Base-by-base conservation (phyloP, 2,797 vertebrate species). In the Vireo griseus region DNA sequence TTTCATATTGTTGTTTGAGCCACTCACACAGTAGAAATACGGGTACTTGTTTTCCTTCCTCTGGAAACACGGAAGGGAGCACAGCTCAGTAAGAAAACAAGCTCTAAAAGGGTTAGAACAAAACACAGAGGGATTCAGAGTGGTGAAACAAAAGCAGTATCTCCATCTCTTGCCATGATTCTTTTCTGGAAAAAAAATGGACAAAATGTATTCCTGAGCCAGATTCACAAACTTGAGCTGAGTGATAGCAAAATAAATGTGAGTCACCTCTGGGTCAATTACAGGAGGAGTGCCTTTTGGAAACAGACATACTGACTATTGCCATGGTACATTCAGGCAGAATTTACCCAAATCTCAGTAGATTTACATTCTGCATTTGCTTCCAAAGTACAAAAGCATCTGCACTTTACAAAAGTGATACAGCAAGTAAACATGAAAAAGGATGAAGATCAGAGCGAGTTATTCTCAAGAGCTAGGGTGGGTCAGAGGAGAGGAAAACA, bases 81-180 rank as follows among this genome's bases (percentile, higher is more conserved):
- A 92, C 25, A 94, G 47, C 50, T 90, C 92, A 71, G 81, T 81
- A 92, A 73, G 81, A 72, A 95, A 88, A 93, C 84, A 86, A 37
- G 66, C 69, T 95, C 68, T 91, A 83, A 96, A 96, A 95, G 90
- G 39, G 33, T 94, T 90, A 87, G 94, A 80, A 94, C 47, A 89
- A 92, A 87, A 83, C 81, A 81, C 61, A 90, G 54, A 96, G 92
- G 33, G 11, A 61, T 96, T 96, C 88, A 71, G 67, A 93, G 75
- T 42, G 21, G 50, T 63, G 59, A 92, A 88, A 88, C 29, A 82
- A 73, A 95, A 92, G 17, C 48, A 79, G 3, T 58, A 84, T 50
- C 71, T 91, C 68, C 67, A 37, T 79, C 42, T 83, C 86, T 76
- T 69, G 35, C 4, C 1, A 83, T 26, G 31, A 79, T 24, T 66